Base-by-base conservation (phyloP, 2,888 invertebrate genomes). In the Furcula furcula region DNA sequence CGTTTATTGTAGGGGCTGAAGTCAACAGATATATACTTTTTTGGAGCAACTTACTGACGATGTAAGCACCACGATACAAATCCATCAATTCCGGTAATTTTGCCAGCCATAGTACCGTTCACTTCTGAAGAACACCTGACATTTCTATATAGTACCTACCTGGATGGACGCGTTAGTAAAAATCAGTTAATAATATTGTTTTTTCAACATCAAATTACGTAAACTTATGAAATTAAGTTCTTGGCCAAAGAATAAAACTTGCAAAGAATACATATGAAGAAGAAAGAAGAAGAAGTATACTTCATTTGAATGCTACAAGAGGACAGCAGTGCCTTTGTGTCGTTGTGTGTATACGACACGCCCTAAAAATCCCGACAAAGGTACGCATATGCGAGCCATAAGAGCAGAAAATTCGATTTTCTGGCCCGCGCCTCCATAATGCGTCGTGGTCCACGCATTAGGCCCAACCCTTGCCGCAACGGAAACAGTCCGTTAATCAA, bases 331-430 rank as follows among this genome's bases (percentile, higher is more conserved):
- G n/a, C n/a, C 2, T 14, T 26, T 47, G 52, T 56, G 48, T 58
- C 60, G 60, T 68, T 70, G 64, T 77, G 52, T 70, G 65, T 70
- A 62, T 64, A 66, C 64, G 74, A 65, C 67, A 79, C 73, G 76
- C 74, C 78, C 79, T 76, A 67, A 79, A n/a, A 84, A 76, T 54
- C 66, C 52, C 57, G 52, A 64, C 69, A 71, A 68, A 75, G 70
- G 69, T 69, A 64, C 66, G 46, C 40, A 46, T 59, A 62, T 60
- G 62, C 55, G 63, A 48, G 45, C 43, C 76, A 76, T 65, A 72
- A 59, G 61, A 70, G 74, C 77, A 77, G 84, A 81, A 85, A 86
- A 86, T 86, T 83, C 76, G 79, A 86, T 86, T 86, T 84, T 86
- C 79, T 78, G 72, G 71, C 69, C 74, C 66, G 61, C 79, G 78